Evolutionary conservation across 2,797 vertebrate species (phyloP).

Genomic region (Numenius phaeopus): DNA sequence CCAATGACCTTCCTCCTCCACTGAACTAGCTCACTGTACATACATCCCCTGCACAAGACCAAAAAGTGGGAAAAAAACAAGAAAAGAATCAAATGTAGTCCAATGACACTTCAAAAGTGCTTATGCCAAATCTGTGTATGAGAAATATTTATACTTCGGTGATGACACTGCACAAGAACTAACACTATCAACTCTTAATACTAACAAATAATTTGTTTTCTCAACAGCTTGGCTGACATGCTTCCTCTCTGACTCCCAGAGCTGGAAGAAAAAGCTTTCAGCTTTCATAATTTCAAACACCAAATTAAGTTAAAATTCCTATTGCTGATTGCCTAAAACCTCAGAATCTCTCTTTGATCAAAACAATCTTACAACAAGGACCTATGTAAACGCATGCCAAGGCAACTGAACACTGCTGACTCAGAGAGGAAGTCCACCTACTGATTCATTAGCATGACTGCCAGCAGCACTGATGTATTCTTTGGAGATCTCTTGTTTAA

Average conservation of each 20-base stretch:
- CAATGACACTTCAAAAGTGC: not conserved
- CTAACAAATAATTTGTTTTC: not conserved
- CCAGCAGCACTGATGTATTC: not conserved
- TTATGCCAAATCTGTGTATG: not conserved
- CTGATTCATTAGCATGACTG: not conserved
- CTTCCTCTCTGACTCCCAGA: not conserved
- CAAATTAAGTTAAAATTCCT: not conserved
- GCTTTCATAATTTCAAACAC: not conserved
- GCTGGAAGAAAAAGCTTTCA: not conserved
- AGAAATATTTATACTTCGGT: not conserved
- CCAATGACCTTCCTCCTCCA: rapidly evolving
- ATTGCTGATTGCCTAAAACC: not conserved
- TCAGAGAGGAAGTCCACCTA: not conserved
- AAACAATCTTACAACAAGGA: not conserved
- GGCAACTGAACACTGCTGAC: not conserved
- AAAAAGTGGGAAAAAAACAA: not conserved
- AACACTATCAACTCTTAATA: not conserved
- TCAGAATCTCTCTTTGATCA: not conserved
- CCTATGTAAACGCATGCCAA: not conserved
- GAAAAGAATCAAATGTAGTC: not conserved
- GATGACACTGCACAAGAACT: not conserved
- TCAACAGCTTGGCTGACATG: not conserved
- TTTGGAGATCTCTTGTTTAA: not conserved
- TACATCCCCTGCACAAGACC: rapidly evolving
- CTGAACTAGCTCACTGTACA: not conserved